Base-by-base conservation (phyloP, 2,113 vertebrate species). In the Oriolus oriolus region DNA sequence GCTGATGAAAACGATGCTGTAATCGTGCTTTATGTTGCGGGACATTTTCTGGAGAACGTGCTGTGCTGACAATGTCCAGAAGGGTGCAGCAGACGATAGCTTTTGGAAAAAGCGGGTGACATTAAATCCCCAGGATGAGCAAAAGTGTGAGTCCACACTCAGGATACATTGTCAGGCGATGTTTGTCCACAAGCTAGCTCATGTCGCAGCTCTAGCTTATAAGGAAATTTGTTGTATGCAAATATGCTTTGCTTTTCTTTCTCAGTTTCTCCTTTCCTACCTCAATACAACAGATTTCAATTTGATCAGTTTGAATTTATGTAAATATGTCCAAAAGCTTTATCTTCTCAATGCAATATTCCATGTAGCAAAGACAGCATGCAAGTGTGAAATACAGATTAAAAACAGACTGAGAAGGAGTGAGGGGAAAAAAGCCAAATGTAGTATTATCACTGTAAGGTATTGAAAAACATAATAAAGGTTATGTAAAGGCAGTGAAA, bases 31-130 rank as follows among this genome's bases (percentile, higher is more conserved):
- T 3, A 26, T 1, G 11, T n/a, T 35, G 11, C 16, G 10, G 7
- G 26, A 26, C 16, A 9, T 66, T 89, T 92, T 80, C 63, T 54
- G 50, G n/a, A 53, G 45, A 80, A 33, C 6, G 4, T 77, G 83
- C 37, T 53, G 37, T 73, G 7, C 90, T 73, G 10, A 17, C 52
- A 39, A 21, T 13, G 47, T 63, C 96, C 94, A 90, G 88, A 80
- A 90, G 95, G 50, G 92, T 59, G 95, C 92, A 97, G 95, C 68
- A 95, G 75, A 74, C 4, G 21, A 65, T 6, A 74, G 42, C 10
- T 86, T 90, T 94, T 83, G 66, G 42, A 30, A 66, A 61, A 88
- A 60, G 30, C 8, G 8, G 9, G 10, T 23, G 49, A 4, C 6
- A 6, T 44, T 28, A 66, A 89, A 82, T 7, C 4, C 28, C 11